Evolutionary conservation across 2,888 invertebrate genomes (phyloP).

Genomic region (Drosophila birchii): DNA sequence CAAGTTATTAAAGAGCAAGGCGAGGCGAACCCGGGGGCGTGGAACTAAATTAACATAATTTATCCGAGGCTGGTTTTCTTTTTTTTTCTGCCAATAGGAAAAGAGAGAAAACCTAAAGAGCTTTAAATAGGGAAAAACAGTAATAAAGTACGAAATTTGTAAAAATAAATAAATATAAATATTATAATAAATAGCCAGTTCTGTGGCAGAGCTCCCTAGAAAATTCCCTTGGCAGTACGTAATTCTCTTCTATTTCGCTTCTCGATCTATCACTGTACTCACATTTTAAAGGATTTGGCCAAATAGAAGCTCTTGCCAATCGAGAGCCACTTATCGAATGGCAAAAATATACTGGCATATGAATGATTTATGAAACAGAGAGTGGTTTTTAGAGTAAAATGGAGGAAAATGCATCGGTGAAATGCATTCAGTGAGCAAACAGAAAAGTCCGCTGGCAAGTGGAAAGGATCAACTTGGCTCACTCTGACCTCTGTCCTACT

Average conservation of each 20-base stretch:
- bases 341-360: conserved; percentile 62
- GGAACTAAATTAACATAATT: conserved; percentile 71
- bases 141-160: too few species aligned
- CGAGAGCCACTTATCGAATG: conserved; percentile 61
- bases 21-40: conserved; percentile 7
- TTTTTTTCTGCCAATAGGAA: conserved; percentile 9
- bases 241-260: background rate
- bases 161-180: too few species aligned
- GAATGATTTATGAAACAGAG: conserved; percentile 74
- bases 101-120: background rate
- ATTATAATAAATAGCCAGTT: background rate
- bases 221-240: background rate
- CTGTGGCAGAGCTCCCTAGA: background rate
- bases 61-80: conserved; percentile 55
- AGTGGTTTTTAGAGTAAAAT: conserved; percentile 6
- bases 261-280: background rate
- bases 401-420: conserved; percentile 1
- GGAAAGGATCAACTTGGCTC: conserved; percentile 15
- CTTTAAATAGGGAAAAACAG: background rate
- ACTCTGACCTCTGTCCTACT: conserved; percentile 4
- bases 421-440: conserved; percentile 39
- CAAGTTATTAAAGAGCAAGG: conserved; percentile 62
- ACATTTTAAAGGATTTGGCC: conserved; percentile 6
- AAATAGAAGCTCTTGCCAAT: conserved; percentile 3
- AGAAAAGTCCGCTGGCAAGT: conserved; percentile 29